Conservation (phyloP, 2,888 invertebrate genomes). For the Agrotis ipsilon region DNA sequence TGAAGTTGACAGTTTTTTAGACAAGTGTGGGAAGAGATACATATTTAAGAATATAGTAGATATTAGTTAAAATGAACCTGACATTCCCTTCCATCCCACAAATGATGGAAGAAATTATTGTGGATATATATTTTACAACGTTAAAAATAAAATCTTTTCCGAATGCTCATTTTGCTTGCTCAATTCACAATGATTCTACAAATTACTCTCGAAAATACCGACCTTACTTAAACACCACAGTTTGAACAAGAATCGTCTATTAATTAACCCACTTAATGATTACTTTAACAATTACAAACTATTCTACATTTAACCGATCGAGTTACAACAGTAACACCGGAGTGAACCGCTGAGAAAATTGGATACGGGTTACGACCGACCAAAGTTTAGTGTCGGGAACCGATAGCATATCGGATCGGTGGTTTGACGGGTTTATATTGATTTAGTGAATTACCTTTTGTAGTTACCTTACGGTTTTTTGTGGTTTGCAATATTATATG, state of each 20-base stretch:
- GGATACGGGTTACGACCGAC: conserved; percentile 70
- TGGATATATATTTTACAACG: too few species aligned
- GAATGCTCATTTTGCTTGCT: too few species aligned
- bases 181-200: background rate
- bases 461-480: background rate
- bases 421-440: conserved; percentile 20
- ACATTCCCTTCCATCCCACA: too few species aligned
- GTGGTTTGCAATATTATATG: too few species aligned
- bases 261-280: background rate
- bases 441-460: conserved; percentile 24
- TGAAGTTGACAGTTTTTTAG: too few species aligned
- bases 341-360: conserved; percentile 66
- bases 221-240: conserved; percentile 23
- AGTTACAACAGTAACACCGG: conserved; percentile 33
- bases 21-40: too few species aligned
- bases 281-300: conserved; percentile 11
- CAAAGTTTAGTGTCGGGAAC: conserved; percentile 59
- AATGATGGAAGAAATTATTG: too few species aligned
- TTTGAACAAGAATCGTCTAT: conserved; percentile 7
- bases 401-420: conserved; percentile 16
- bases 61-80: too few species aligned
- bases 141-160: too few species aligned
- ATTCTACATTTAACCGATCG: conserved; percentile 16
- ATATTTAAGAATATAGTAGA: too few species aligned
- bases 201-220: background rate